Evolutionary conservation across 1,140 invertebrate genomes (phyloP).

Genomic region (Papilio machaon): DNA sequence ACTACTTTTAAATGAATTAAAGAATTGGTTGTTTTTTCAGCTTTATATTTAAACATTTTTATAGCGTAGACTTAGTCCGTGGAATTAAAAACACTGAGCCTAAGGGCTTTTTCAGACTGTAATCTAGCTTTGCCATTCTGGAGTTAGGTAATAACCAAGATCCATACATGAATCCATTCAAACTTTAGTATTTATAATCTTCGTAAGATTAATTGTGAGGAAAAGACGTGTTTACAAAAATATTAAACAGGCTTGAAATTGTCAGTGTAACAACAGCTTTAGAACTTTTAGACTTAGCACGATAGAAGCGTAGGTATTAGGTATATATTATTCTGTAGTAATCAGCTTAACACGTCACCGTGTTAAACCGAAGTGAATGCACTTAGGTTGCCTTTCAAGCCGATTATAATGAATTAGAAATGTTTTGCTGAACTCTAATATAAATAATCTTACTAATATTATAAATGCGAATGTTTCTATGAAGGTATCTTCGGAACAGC

Average conservation of each 20-base stretch:
- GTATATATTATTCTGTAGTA: neutral
- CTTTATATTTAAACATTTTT: neutral
- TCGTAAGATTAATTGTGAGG: too few species aligned
- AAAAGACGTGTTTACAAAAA: neutral
- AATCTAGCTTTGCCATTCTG: neutral
- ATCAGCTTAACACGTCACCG: slow-evolving; percentile 2
- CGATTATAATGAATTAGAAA: slow-evolving; percentile 50
- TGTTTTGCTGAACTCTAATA: slow-evolving; percentile 60
- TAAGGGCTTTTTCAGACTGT: neutral
- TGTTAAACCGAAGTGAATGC: slow-evolving; percentile 3
- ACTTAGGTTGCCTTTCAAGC: neutral
- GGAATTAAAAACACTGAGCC: neutral
- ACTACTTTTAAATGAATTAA: slow-evolving; percentile 44
- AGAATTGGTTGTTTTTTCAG: slow-evolving; percentile 34
- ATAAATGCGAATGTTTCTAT: too few species aligned
- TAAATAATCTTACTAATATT: slow-evolving; percentile 50
- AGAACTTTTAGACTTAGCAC: neutral
- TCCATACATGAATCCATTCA: neutral
- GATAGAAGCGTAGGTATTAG: slow-evolving; percentile 1
- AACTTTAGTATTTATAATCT: neutral
- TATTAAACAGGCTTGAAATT: neutral
- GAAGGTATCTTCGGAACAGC: too few species aligned
- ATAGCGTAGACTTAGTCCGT: slow-evolving; percentile 47
- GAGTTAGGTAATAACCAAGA: too few species aligned
- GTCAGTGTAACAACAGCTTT: neutral